A percentile compares a stretch with the other conserved stretches of the same genome.
phyloP scores from a whole-genome alignment of 2,113 vertebrate species.

The Brachypodius melanocephalos region DNA sequence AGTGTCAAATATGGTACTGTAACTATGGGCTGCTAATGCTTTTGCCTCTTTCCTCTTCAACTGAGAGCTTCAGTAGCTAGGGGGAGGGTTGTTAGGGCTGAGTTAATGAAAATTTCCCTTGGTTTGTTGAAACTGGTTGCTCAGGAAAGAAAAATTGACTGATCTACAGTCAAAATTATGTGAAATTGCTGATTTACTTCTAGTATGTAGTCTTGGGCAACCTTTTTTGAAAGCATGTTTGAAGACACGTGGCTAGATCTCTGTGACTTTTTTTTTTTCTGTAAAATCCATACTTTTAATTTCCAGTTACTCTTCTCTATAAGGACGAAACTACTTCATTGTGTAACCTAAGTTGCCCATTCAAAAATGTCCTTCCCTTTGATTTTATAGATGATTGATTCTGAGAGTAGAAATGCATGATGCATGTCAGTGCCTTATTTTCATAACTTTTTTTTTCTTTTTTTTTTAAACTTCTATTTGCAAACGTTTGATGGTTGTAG shows the following conservation, averaged over 20 bases:
- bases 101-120: background rate
- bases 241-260: background rate
- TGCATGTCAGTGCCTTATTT: background rate
- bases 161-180: background rate
- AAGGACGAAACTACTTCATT: background rate
- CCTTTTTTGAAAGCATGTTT: background rate
- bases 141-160: accelerated
- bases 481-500: background rate
- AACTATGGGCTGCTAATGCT: background rate
- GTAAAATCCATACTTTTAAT: background rate
- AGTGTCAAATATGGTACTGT: background rate
- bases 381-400: background rate
- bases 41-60: background rate
- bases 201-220: background rate
- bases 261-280: background rate
- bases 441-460: background rate
- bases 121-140: background rate
- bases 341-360: background rate
- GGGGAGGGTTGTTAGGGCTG: background rate
- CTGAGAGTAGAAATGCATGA: background rate
- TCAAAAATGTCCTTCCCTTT: background rate
- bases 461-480: too few species aligned
- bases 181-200: background rate
- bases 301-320: background rate
- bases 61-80: background rate